A percentile compares a stretch with the other conserved stretches of the same genome.
Evolutionary conservation across 2,888 invertebrate species (phyloP).

Genomic region (Drosophila borealis): DNA sequence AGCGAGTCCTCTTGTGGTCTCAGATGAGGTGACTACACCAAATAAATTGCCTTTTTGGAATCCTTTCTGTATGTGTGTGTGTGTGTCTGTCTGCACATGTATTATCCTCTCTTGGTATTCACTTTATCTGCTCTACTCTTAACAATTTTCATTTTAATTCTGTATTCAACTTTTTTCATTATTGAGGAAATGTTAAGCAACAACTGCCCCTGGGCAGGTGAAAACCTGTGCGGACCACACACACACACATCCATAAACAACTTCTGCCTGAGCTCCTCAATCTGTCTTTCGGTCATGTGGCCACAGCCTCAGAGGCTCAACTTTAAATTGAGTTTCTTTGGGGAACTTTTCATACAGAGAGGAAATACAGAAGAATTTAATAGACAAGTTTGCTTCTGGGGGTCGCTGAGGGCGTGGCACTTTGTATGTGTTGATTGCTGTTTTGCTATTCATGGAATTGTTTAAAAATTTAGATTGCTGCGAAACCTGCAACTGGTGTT

Average conservation of each 20-base stretch:
- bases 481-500: slow-evolving; percentile 35
- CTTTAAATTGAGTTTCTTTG: slow-evolving; percentile 68
- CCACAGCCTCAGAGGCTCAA: slow-evolving; percentile 41
- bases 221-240: slow-evolving; percentile 33
- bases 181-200: slow-evolving; percentile 17
- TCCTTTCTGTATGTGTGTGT: slow-evolving; percentile 1
- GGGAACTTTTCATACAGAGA: slow-evolving; percentile 46
- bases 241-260: background rate
- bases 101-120: slow-evolving; percentile 15
- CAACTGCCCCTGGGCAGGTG: slow-evolving; percentile 19
- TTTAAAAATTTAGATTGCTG: slow-evolving; percentile 65
- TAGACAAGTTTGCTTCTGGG: slow-evolving; percentile 36
- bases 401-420: slow-evolving; percentile 8
- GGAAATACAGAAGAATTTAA: slow-evolving; percentile 35
- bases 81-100: slow-evolving; percentile 13
- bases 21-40: slow-evolving; percentile 57
- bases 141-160: slow-evolving; percentile 45
- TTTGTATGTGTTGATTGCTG: slow-evolving; percentile 60
- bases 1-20: slow-evolving; percentile 18
- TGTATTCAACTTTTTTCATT: slow-evolving; percentile 24
- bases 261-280: slow-evolving; percentile 45
- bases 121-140: slow-evolving; percentile 19
- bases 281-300: slow-evolving; percentile 53
- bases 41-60: slow-evolving; percentile 61
- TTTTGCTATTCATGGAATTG: slow-evolving; percentile 74